Conservation (phyloP, 2,113 vertebrate species). For the Clinocottus analis region DNA sequence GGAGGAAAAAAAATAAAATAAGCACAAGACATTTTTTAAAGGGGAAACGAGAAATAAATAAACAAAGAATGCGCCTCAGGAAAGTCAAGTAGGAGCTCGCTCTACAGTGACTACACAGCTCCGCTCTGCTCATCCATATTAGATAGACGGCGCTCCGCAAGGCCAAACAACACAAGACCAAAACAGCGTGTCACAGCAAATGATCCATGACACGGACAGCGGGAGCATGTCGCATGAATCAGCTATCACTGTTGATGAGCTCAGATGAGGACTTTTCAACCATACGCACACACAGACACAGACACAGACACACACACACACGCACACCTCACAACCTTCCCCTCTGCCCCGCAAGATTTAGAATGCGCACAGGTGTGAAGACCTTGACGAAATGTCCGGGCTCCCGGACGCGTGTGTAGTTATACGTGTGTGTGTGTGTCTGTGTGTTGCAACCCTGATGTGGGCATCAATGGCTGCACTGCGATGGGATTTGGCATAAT, state of each 20-base stretch:
- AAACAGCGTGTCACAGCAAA: constrained; percentile 56
- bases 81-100: constrained; percentile 1
- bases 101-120: constrained; percentile 14
- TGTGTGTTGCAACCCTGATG: background rate
- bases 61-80: background rate
- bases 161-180: constrained; percentile 60
- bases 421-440: constrained; percentile 15
- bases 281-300: constrained; percentile 3
- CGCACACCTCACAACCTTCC: background rate
- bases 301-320: background rate
- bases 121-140: constrained; percentile 54
- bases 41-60: constrained; percentile 9
- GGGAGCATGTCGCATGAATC: constrained; percentile 55
- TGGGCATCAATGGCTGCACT: background rate
- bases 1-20: background rate
- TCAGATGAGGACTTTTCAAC: constrained; percentile 35
- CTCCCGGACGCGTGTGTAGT: constrained; percentile 26
- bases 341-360: constrained; percentile 14
- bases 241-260: constrained; percentile 55
- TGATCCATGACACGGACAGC: constrained; percentile 62
- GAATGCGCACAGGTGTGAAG: constrained; percentile 37
- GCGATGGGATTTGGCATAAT: constrained; percentile 7
- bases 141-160: constrained; percentile 43
- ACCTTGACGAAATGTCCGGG: constrained; percentile 13
- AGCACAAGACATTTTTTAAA: background rate